A percentile compares a stretch with the other conserved stretches of the same genome.
These are phyloP conservation scores for Capitella teleta DNA, from an alignment of 1,140 invertebrate species.

Conservation along the genomic window DNA sequence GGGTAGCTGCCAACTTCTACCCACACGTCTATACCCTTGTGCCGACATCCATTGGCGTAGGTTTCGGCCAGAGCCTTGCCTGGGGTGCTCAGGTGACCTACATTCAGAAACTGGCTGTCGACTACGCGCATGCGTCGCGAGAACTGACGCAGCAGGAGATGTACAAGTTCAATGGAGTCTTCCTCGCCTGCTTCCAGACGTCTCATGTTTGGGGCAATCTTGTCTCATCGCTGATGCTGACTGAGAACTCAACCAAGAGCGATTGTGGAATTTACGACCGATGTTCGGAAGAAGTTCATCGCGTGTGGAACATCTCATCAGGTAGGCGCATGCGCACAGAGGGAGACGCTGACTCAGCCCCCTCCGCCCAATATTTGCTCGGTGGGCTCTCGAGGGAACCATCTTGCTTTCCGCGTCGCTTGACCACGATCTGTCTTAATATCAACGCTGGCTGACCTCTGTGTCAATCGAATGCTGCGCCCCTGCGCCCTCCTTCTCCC, in stretches of 20 bases:
- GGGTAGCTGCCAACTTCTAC: slow-evolving; percentile 37
- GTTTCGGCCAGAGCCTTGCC: slow-evolving; percentile 34
- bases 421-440: too few species aligned
- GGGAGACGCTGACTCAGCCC: too few species aligned
- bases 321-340: too few species aligned
- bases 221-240: slow-evolving; percentile 30
- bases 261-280: slow-evolving; percentile 2
- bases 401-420: too few species aligned
- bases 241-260: not conserved
- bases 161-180: slow-evolving; percentile 38
- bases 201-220: slow-evolving; percentile 42
- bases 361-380: too few species aligned
- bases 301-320: not conserved
- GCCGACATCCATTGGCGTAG: slow-evolving; percentile 32
- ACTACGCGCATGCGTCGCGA: slow-evolving; percentile 24
- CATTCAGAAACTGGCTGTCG: slow-evolving; percentile 33
- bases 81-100: slow-evolving; percentile 38
- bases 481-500: too few species aligned
- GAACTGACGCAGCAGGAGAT: slow-evolving; percentile 30
- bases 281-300: not conserved
- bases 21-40: slow-evolving; percentile 34
- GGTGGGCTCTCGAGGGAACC: too few species aligned
- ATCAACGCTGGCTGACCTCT: too few species aligned
- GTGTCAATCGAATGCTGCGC: too few species aligned
- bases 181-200: slow-evolving; percentile 40